Evolutionary conservation across 2,888 invertebrate species (phyloP), one percentile per base, ranked within the genome.

Genomic region (Ganaspis brasiliensis): DNA sequence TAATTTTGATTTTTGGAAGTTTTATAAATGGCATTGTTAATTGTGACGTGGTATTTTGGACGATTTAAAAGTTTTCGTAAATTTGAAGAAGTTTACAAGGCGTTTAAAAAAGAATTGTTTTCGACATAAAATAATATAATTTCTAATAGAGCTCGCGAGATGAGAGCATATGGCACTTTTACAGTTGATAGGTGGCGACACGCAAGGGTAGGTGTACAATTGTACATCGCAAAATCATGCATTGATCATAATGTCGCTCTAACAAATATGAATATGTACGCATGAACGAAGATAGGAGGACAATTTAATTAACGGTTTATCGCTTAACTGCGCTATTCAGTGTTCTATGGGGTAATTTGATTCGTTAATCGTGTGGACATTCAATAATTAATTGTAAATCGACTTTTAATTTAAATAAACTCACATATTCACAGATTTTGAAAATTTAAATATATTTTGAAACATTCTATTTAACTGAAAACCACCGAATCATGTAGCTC

Each of bases 221-320:
- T 21, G 63, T 63, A 63, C 40, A 63, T 16, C 40, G 35, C 24
- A 40, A 21, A 40, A 63, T 63, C 40, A 40, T n/a, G 24, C 63
- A 63, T 40, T 63, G 63, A 63, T 63, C 63, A 63, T 63, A 63
- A 63, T 63, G 63, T 63, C 40, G 37, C 40, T 37, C 37, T 21
- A 21, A 40, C 63, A 24, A 63, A 63, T 63, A 14, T 63, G 21
- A n/a, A 63, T 63, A 63, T 40, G 21, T 37, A 63, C 40, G 63
- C 40, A 63, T 24, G 40, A 63, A 40, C 2, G 40, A n/a, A 63
- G 24, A 40, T 40, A n/a, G 14, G 14, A 21, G 37, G 63, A 12
- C 21, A 63, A 63, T 63, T 40, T 40, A 63, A 63, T 63, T 63
- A 63, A 40, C 40, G 63, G 37, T 37, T 63, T 14, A 14, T 40